These are phyloP conservation scores for Murina feae DNA, from an alignment of 2,113 vertebrate genomes.

Conservation along the genomic window DNA sequence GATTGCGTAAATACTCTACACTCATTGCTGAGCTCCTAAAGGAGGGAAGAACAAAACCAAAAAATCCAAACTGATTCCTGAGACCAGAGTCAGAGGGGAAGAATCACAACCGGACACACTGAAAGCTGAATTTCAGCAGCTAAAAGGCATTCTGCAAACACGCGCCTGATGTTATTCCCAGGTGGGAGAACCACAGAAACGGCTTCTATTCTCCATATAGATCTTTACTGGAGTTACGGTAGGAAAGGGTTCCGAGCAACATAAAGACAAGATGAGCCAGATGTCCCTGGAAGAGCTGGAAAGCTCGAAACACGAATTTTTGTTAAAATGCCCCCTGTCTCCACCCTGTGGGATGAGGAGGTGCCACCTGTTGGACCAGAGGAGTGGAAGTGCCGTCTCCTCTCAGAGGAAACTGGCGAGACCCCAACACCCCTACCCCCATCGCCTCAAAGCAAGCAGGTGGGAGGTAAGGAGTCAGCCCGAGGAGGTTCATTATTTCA, in stretches of 20 bases:
- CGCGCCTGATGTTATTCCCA: neutral
- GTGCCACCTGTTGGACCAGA: neutral
- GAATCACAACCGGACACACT: neutral
- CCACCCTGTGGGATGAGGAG: constrained; percentile 38
- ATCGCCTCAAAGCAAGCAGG: neutral
- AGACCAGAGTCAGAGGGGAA: neutral
- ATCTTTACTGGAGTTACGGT: neutral
- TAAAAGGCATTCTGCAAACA: neutral
- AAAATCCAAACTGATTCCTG: neutral
- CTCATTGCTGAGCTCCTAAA: neutral
- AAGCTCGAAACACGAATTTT: neutral
- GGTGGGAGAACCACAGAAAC: neutral
- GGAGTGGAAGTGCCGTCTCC: neutral
- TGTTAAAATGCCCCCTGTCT: constrained; percentile 19
- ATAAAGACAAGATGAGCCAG: neutral
- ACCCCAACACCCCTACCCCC: accelerated
- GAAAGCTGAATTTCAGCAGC: neutral
- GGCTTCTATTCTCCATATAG: neutral
- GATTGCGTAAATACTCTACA: neutral
- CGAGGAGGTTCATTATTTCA: neutral
- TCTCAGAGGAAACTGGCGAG: neutral
- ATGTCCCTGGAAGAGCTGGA: neutral
- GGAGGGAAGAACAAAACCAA: neutral
- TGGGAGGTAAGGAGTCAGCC: neutral
- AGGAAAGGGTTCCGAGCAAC: neutral